Conservation (phyloP, 1,140 invertebrate species). For the Diachasmimorpha longicaudata region DNA sequence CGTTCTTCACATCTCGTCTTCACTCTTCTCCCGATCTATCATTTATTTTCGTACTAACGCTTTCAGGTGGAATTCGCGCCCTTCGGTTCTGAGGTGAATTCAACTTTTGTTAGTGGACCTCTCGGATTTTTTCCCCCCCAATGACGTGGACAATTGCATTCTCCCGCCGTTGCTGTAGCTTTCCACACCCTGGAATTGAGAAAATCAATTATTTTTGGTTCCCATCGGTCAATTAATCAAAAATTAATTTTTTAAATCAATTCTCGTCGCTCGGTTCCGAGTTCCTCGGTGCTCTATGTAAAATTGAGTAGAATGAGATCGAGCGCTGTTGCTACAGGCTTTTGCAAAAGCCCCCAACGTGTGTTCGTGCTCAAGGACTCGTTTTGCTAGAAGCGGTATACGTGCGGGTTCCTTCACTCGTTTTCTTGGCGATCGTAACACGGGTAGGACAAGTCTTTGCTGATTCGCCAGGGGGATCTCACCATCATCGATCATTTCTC, state of each 20-base stretch:
- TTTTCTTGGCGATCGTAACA: neutral
- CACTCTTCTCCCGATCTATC: neutral
- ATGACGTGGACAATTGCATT: no score
- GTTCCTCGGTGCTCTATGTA: neutral
- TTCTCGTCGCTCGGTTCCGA: no score
- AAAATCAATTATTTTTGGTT: no score
- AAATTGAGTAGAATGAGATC: neutral
- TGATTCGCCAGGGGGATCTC: neutral
- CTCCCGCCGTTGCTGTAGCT: no score
- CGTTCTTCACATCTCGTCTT: slow-evolving; percentile 17
- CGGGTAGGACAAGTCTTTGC: neutral
- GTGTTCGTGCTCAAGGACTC: neutral
- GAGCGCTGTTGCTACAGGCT: neutral
- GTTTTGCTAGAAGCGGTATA: neutral
- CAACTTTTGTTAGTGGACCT: no score
- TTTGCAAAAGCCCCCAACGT: neutral
- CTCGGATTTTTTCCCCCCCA: no score
- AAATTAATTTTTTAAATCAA: no score
- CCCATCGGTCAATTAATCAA: no score
- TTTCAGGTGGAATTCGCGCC: neutral
- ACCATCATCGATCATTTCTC: neutral
- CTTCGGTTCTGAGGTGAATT: no score
- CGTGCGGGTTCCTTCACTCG: neutral
- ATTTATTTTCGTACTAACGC: neutral
- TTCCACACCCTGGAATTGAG: no score